phyloP scores from a whole-genome alignment of 2,888 invertebrate genomes.

The Trissonchulus latispiculum region DNA sequence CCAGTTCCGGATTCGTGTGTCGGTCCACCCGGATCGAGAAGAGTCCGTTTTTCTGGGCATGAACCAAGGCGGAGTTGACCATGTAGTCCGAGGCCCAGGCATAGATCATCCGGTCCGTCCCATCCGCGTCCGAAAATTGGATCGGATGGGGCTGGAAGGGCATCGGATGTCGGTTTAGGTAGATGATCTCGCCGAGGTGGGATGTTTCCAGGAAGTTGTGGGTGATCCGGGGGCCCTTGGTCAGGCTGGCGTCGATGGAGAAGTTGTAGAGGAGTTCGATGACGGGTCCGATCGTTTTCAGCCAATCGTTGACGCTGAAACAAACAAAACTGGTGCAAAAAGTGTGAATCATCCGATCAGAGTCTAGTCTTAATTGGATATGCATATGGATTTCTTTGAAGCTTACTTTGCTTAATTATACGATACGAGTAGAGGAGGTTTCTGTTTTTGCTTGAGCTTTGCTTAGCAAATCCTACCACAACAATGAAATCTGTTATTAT shows the following conservation, averaged over 20 bases:
- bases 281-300: neutral
- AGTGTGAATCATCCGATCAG: too few species aligned
- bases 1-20: neutral
- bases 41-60: neutral
- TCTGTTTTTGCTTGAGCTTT: too few species aligned
- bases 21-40: neutral
- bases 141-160: neutral
- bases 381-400: too few species aligned
- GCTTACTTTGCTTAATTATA: too few species aligned
- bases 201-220: neutral
- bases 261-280: neutral
- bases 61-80: neutral
- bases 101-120: neutral
- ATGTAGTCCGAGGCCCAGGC: conserved; percentile 7
- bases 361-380: too few species aligned
- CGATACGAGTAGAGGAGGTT: too few species aligned
- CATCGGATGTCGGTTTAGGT: neutral
- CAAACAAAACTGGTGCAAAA: neutral
- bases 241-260: neutral
- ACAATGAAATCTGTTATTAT: too few species aligned
- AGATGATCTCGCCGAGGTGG: neutral
- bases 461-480: too few species aligned
- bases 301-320: neutral
- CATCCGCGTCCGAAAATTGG: neutral
- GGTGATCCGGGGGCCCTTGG: neutral